These are phyloP conservation scores for Sylvilagus bachmani DNA, from an alignment of 2,113 vertebrate species.

Conservation along the genomic window DNA sequence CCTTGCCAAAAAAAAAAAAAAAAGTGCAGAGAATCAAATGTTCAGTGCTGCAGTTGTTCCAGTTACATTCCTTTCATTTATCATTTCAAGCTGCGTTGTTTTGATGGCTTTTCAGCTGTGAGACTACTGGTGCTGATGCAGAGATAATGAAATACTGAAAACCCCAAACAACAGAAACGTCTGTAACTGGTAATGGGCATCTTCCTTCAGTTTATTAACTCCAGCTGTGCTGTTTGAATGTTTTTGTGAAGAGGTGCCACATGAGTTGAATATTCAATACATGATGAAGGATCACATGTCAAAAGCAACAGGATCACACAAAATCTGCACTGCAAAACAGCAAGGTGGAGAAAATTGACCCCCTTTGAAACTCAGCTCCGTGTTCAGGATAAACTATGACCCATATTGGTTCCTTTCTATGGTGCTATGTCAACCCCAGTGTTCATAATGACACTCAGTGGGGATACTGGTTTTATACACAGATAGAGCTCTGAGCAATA, in stretches of 20 bases:
- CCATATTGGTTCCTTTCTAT: not conserved
- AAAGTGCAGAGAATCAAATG: constrained; percentile 75
- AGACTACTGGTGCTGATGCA: constrained; percentile 86
- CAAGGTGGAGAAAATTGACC: constrained; percentile 60
- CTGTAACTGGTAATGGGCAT: constrained; percentile 89
- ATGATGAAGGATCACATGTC: constrained; percentile 80
- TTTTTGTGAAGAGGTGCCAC: constrained; percentile 81
- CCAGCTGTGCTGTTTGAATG: constrained; percentile 89
- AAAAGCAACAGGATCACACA: constrained; percentile 74
- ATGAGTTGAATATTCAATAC: constrained; percentile 81
- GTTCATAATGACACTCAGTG: constrained; percentile 1
- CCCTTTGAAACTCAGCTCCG: constrained; percentile 36
- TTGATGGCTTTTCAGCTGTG: constrained; percentile 89
- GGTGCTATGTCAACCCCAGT: not conserved
- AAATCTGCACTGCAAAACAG: constrained; percentile 58
- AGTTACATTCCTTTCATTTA: constrained; percentile 87
- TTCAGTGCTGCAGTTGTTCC: constrained; percentile 80
- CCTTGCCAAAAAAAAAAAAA: constrained; percentile 43
- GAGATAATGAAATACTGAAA: constrained; percentile 91
- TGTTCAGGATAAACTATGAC: constrained; percentile 60
- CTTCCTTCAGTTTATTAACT: constrained; percentile 90
- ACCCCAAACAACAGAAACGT: constrained; percentile 86
- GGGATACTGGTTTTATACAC: not conserved
- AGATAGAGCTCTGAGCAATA: not conserved
- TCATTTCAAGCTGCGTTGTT: constrained; percentile 91